phyloP scores from a whole-genome alignment of 2,113 vertebrate species.

The Aldabrachelys gigantea region DNA sequence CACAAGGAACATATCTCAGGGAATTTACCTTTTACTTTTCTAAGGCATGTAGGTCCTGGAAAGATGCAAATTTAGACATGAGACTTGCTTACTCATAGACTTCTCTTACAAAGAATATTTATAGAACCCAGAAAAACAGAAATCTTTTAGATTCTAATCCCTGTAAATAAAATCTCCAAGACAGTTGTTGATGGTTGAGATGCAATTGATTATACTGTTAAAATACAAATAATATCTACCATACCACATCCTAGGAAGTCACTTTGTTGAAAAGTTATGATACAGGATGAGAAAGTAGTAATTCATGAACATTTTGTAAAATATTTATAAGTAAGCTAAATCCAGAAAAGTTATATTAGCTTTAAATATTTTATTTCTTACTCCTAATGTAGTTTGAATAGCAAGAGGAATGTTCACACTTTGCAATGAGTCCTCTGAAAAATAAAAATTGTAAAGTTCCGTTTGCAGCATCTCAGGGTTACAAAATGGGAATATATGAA shows the following conservation, averaged over 20 bases:
- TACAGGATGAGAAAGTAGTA: slow-evolving; percentile 7
- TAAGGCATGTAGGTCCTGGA: neutral
- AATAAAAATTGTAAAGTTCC: slow-evolving; percentile 29
- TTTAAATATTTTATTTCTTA: slow-evolving; percentile 11
- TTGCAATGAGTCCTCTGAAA: slow-evolving; percentile 45
- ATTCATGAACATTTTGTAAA: neutral
- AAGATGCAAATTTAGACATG: neutral
- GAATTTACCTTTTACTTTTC: neutral
- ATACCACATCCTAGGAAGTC: neutral
- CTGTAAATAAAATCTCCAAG: neutral
- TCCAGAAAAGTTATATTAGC: neutral
- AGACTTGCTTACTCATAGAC: neutral
- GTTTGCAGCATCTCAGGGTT: neutral
- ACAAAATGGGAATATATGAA: slow-evolving; percentile 17
- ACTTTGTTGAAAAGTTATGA: neutral
- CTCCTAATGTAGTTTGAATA: neutral
- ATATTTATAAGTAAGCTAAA: neutral
- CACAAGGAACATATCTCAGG: neutral
- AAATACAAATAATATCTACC: neutral
- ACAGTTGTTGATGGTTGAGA: neutral
- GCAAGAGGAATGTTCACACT: neutral
- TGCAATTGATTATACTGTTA: neutral
- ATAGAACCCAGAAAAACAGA: neutral
- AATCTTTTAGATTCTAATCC: neutral
- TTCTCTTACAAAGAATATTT: slow-evolving; percentile 11